These are phyloP conservation scores for Dasypogon diadema DNA, from an alignment of 2,888 invertebrate species.

Conservation along the genomic window DNA sequence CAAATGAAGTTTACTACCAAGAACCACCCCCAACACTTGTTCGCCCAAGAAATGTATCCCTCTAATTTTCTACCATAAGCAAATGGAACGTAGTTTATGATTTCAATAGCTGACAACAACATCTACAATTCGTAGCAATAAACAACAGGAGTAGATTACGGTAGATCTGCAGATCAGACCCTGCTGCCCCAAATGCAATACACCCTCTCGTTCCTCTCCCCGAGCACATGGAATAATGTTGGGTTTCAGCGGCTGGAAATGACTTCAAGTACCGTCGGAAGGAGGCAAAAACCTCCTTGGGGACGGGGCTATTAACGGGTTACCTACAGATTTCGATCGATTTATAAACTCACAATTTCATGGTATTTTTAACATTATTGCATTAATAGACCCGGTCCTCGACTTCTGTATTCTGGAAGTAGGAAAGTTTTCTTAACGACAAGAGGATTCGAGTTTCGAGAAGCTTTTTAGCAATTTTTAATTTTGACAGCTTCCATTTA, in stretches of 20 bases:
- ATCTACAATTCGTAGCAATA: neutral
- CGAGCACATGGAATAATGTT: neutral
- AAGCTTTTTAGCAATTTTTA: conserved; percentile 5
- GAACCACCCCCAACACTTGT: too few species aligned
- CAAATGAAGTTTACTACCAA: neutral
- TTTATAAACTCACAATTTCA: conserved; percentile 28
- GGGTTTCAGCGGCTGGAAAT: neutral
- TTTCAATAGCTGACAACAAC: conserved; percentile 35
- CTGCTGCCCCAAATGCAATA: neutral
- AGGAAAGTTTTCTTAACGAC: neutral
- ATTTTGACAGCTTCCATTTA: conserved; percentile 2
- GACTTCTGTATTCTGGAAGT: neutral
- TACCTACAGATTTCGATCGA: conserved; percentile 14
- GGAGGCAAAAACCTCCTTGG: neutral
- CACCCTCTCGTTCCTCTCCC: neutral
- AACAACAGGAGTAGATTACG: conserved; percentile 12
- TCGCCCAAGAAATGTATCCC: neutral
- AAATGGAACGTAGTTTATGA: conserved; percentile 28
- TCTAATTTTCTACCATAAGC: conserved; percentile 16
- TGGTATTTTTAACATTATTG: neutral
- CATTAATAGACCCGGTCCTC: neutral
- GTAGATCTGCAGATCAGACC: neutral
- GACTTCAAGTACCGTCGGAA: neutral
- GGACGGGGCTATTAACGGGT: conserved; percentile 1
- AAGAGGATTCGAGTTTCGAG: neutral